These are phyloP conservation scores for Lepidurus couesii DNA, from an alignment of 1,140 invertebrate species.

Conservation along the genomic window DNA sequence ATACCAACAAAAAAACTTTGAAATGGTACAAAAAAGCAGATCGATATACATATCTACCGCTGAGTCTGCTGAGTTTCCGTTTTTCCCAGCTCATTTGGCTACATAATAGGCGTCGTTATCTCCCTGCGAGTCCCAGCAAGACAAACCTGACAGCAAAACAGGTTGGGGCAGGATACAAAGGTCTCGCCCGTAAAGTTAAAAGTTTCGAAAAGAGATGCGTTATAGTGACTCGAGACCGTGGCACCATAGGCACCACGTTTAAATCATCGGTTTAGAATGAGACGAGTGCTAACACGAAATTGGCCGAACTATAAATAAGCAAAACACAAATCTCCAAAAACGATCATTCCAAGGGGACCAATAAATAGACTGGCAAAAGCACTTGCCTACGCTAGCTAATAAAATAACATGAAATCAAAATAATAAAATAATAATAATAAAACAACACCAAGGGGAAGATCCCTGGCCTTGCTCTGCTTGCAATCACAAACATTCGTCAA, in stretches of 20 bases:
- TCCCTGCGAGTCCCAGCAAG: constrained; percentile 1
- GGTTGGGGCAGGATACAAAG: background rate
- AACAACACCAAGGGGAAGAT: too few relatives aligned
- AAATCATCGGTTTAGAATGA: background rate
- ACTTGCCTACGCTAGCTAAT: too few relatives aligned
- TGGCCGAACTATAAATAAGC: too few relatives aligned
- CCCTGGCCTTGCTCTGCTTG: too few relatives aligned
- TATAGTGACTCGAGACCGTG: background rate
- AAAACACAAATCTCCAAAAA: too few relatives aligned
- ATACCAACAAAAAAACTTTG: background rate
- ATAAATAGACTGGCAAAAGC: too few relatives aligned
- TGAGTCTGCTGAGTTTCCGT: background rate
- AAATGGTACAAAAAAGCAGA: background rate
- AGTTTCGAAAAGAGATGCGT: background rate
- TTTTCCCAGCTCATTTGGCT: constrained; percentile 18
- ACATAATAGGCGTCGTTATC: constrained; percentile 2
- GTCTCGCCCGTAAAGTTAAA: background rate
- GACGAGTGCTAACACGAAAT: background rate
- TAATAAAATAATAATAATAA: too few relatives aligned
- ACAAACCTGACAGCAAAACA: background rate
- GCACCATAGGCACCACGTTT: background rate
- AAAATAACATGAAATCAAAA: too few relatives aligned
- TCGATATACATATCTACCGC: background rate
- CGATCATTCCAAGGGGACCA: too few relatives aligned
- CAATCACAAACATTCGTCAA: too few relatives aligned